Base-by-base conservation (phyloP, 2,888 invertebrate genomes). In the Empis stercorea region DNA sequence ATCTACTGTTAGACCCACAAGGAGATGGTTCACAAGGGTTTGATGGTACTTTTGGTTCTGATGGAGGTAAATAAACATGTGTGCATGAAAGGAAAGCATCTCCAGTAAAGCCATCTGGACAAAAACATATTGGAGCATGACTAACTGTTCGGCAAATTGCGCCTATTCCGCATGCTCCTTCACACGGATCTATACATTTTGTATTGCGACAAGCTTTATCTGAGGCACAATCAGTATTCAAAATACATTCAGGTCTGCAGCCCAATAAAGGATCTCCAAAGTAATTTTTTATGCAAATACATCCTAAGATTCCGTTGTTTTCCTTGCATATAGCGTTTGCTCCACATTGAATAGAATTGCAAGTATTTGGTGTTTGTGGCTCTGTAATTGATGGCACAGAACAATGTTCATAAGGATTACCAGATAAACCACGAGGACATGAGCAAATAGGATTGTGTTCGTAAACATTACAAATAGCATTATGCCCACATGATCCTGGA, bases 11-110 rank as follows among this genome's bases (percentile, higher is more conserved):
- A 5, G 85, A 79, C 30, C 87, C 87, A 61, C 88, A 89, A 1
- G 87, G 87, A 15, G 84, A 84, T 44, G 87, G 86, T 60, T 85
- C 83, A 62, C 87, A 87, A 11, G 81, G 84, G 59, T 84, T 84
- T 47, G 70, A 61, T 13, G 73, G 67, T 3, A 45, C 71, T 64
- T 46, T 52, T 30, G 61, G 57, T 30, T 53, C 56, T 17, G 58
- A 55, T 47, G 72, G 65, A 46, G 73, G 72, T 16, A 68, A 50
- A 40, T 64, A 61, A 47, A 66, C 63, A n/a, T 74, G 73, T 61
- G 78, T 79, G 59, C 87, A 87, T 53, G 79, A 74, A 23, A 81
- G 72, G 57, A 85, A 84, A 10, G 87, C 83, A 71, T 88, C 83
- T 41, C 87, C 87, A 13, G 76, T 75, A 56, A 75, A 76, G 30